Percentiles rank a stretch among this genome's conserved stretches.
Evolutionary conservation across 2,797 vertebrate species (phyloP).

Genomic region (Rhincodon typus): DNA sequence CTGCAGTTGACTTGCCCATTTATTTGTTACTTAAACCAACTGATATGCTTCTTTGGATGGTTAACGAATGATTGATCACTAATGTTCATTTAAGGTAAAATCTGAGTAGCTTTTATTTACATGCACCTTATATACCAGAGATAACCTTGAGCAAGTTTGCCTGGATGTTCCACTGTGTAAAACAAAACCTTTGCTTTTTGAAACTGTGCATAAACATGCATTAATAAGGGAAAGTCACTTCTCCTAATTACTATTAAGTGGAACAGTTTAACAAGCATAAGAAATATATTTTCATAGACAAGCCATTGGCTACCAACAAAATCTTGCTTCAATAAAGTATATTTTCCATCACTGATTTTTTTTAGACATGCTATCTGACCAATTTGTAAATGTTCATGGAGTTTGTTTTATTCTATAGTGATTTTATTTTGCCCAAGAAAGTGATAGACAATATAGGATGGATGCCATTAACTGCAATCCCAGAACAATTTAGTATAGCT

Average conservation of each 20-base stretch:
- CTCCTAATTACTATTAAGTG: background rate
- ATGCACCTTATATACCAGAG: background rate
- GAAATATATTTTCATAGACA: background rate
- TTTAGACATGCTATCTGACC: background rate
- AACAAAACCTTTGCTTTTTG: background rate
- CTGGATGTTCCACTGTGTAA: background rate
- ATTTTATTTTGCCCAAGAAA: background rate
- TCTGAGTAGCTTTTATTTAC: background rate
- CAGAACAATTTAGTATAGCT: background rate
- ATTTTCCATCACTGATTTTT: background rate
- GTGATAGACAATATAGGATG: background rate
- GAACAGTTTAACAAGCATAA: background rate
- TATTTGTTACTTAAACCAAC: background rate
- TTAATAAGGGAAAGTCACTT: background rate
- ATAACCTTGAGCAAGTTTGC: background rate
- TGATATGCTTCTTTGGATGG: background rate
- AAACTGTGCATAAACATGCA: background rate
- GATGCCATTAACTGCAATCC: background rate
- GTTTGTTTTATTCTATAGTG: background rate
- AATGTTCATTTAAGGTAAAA: background rate
- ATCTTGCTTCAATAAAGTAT: background rate
- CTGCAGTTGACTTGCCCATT: background rate
- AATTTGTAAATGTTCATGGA: background rate
- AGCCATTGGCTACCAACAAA: background rate
- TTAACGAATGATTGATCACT: background rate